Base-by-base conservation (phyloP, 2,888 invertebrate species). In the Pyralis farinalis region DNA sequence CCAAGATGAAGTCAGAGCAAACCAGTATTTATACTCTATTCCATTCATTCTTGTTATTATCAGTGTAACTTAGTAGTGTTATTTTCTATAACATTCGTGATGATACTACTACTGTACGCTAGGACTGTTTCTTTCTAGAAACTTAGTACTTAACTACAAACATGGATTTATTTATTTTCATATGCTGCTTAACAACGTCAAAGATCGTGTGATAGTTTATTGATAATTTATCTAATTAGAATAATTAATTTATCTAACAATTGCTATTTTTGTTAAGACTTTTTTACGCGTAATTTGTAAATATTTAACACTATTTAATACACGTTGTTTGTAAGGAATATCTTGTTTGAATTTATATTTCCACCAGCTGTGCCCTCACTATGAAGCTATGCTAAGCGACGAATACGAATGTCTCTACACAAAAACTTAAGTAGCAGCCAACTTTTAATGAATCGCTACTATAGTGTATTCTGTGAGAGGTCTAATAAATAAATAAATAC, bases 291-390 rank as follows among this genome's bases (percentile, higher is more conserved):
- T 55, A 61, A 63, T 55, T 16, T 73, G 73, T 77, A 78, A 71
- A 75, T 78, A 74, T 65, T 61, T 65, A 64, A 67, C 58, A 60
- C 57, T 63, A 64, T 61, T 44, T 63, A 75, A 67, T 72, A 74
- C 73, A 77, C 54, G 46, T 67, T 62, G 59, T 69, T 74, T 61
- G 40, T 74, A 72, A 67, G 59, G 42, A 47, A 35, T 34, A n/a
- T 12, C 43, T 55, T 50, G 43, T 60, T 56, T 25, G 25, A 25
- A 8, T 25, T 25, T 8, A 25, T 25, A 25, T 25, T n/a, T n/a
- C n/a, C n/a, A n/a, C n/a, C 2, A 25, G 25, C 2, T 16, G 16
- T 16, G 16, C 3, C 16, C 16, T 16, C 16, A 16, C 4, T 16
- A n/a, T n/a, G n/a, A n/a, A n/a, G n/a, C n/a, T n/a, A n/a, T n/a